Percentiles rank a stretch among this genome's conserved stretches.
Conservation (phyloP, 64 coral and sea anemone genomes). For the Stichodactyla mertensii region DNA sequence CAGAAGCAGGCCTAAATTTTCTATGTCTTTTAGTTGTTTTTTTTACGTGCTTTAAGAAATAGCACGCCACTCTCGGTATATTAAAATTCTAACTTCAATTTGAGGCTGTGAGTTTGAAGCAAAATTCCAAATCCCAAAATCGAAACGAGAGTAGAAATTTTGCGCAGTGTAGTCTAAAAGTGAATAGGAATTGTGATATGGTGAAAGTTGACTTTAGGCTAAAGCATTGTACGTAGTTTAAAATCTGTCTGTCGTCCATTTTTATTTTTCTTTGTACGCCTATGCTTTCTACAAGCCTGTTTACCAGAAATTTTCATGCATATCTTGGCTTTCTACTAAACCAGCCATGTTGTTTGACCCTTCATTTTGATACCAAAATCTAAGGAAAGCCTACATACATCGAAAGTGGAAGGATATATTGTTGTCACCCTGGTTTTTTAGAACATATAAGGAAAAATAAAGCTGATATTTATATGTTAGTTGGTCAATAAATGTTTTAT, state of each 20-base stretch:
- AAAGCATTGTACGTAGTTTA: background rate
- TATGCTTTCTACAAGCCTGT: background rate
- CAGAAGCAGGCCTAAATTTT: background rate
- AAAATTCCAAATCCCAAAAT: too few relatives aligned
- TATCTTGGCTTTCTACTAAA: background rate
- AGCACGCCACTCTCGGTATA: background rate
- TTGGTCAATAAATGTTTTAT: background rate
- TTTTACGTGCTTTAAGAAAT: background rate
- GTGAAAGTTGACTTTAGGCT: background rate
- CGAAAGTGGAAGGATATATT: conserved; percentile 2
- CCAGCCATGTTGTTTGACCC: background rate
- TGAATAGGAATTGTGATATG: background rate
- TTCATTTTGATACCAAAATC: conserved; percentile 11
- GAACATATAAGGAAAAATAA: conserved; percentile 3
- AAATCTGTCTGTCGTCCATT: background rate
- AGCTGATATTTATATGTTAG: conserved; percentile 18
- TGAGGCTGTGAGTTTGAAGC: background rate
- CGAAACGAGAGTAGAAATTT: too few relatives aligned
- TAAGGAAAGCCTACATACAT: conserved; percentile 4
- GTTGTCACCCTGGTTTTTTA: conserved; percentile 13
- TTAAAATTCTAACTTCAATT: background rate
- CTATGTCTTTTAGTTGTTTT: background rate
- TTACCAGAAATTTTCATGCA: background rate
- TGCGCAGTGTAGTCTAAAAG: background rate
- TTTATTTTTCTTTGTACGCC: background rate